phyloP scores from a whole-genome alignment of 2,888 invertebrate genomes.

The Dasypogon diadema region DNA sequence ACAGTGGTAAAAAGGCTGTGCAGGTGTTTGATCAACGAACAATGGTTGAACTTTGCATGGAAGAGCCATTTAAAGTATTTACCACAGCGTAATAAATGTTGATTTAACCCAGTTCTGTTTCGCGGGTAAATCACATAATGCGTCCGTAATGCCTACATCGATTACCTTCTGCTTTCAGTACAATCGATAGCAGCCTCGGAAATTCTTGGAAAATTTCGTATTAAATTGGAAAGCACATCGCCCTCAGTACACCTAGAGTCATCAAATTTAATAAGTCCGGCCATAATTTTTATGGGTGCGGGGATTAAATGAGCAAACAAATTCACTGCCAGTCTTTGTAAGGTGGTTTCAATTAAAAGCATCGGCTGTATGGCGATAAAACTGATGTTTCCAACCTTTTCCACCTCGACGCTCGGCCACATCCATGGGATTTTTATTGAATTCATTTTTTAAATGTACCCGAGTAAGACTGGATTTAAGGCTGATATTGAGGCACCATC shows the following conservation, averaged over 20 bases:
- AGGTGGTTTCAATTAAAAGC: conserved; percentile 11
- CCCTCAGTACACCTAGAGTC: neutral
- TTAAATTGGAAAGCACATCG: conserved; percentile 10
- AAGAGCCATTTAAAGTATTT: neutral
- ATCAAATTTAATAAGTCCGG: conserved; percentile 30
- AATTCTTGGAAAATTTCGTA: conserved; percentile 15
- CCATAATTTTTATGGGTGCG: conserved; percentile 26
- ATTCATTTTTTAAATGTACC: neutral
- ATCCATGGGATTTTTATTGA: neutral
- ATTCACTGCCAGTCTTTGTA: conserved; percentile 21
- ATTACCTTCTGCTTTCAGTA: neutral
- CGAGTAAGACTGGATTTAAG: neutral
- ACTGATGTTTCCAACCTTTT: conserved; percentile 1
- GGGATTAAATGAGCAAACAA: conserved; percentile 24
- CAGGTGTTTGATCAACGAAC: neutral
- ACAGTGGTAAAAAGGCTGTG: neutral
- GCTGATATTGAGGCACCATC: neutral
- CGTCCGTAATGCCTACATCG: neutral
- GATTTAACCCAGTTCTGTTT: conserved; percentile 15
- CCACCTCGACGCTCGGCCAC: neutral
- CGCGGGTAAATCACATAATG: conserved; percentile 9
- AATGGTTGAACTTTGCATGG: neutral
- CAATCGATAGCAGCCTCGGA: conserved; percentile 7
- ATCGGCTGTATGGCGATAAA: neutral
- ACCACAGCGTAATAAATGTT: neutral